Evolutionary conservation across 2,888 invertebrate genomes (phyloP).

Genomic region (Pseudeuparius sepicola): DNA sequence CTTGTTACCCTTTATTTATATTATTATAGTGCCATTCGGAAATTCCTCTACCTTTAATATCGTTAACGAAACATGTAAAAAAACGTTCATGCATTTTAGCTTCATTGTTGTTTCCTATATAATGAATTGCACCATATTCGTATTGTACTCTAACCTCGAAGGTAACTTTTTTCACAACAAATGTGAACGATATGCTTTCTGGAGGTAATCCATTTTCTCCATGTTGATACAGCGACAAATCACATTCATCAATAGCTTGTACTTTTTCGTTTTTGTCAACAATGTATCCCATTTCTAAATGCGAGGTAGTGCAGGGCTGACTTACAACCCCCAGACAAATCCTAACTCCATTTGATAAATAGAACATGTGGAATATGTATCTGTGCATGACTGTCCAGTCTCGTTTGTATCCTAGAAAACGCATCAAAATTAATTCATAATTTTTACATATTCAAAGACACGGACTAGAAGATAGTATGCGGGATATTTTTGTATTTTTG

Average conservation of each 20-base stretch:
- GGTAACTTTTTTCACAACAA: constrained; percentile 43
- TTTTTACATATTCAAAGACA: too few species aligned
- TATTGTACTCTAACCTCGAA: constrained; percentile 48
- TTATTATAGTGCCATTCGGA: constrained; percentile 64
- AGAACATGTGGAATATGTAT: constrained; percentile 69
- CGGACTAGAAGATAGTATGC: too few species aligned
- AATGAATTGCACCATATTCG: constrained; percentile 50
- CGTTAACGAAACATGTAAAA: constrained; percentile 47
- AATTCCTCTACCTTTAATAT: constrained; percentile 56
- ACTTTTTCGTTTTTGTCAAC: constrained; percentile 41
- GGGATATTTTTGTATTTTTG: too few species aligned
- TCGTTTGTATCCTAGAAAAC: constrained; percentile 49
- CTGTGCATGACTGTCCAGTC: constrained; percentile 68
- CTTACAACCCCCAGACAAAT: constrained; percentile 65
- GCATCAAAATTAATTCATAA: constrained; percentile 1
- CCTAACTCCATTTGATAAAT: constrained; percentile 57
- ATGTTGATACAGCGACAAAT: constrained; percentile 54
- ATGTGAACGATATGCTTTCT: constrained; percentile 53
- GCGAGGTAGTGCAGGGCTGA: constrained; percentile 57
- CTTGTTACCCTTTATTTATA: too few species aligned
- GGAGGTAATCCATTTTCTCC: constrained; percentile 53
- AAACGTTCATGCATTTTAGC: constrained; percentile 57
- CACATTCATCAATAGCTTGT: constrained; percentile 49
- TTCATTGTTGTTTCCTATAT: constrained; percentile 57
- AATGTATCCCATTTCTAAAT: constrained; percentile 57